Evolutionary conservation across 2,113 vertebrate genomes (phyloP), one percentile per base, ranked within the genome.

Genomic region (Hippoglossus stenolepis): DNA sequence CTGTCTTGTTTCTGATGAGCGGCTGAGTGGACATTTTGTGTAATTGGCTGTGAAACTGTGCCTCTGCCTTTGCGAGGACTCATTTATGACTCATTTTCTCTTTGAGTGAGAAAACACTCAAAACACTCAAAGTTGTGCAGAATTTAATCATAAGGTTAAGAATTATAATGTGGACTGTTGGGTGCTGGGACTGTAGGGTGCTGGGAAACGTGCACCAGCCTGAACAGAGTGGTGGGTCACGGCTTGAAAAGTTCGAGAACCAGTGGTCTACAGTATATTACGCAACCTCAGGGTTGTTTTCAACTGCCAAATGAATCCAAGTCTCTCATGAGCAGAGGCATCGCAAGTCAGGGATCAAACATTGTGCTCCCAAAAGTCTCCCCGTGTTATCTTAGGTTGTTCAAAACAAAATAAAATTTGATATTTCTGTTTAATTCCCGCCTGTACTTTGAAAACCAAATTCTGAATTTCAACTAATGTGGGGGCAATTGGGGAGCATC

Each of bases 401-500:
- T 62, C 11, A 58, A 75, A 61, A 21, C 24, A 49, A 66, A 43
- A 3, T 40, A 21, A 6, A 10, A 38, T 38, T 2, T 38, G 2
- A 38, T 38, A 38, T 38, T 38, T 38, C 35, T 38, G 8, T 64
- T 26, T 20, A 26, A 3, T 54, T 58, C 40, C 23, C 1, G 0
- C 17, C 7, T 43, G 5, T 0, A 31, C 68, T 70, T 70, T 26
- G 0, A 72, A 79, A 40, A 12, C 59, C 26, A 35, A 11, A 21
- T 35, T 65, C 26, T 56, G 21, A 51, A 84, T 73, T 65, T 31
- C 2, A 35, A 38, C 40, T 66, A 15, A 61, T 38, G 59, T 35
- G 5, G 20, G 6, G 45, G 73, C 0, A 56, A 51, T 10, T 38
- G 23, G 70, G 49, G 53, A 69, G 66, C 77, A 76, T 92, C 70